Evolutionary conservation across 2,888 invertebrate species (phyloP).

Genomic region (Parnassius smintheus): DNA sequence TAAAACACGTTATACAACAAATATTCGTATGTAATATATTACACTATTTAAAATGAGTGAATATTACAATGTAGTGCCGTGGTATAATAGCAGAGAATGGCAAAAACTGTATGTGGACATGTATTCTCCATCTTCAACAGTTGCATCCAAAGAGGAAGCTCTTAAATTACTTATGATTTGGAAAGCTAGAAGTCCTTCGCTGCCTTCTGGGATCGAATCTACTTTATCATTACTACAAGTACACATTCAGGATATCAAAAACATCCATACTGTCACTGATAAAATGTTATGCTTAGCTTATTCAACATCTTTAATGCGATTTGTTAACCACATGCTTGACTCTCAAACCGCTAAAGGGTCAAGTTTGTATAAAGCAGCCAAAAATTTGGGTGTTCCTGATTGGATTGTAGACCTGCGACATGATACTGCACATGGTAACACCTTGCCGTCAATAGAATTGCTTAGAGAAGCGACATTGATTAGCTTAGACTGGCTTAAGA

Average conservation of each 20-base stretch:
- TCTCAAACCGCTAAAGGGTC: slow-evolving; percentile 75
- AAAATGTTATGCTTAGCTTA: slow-evolving; percentile 81
- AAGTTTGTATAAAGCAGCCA: slow-evolving; percentile 81
- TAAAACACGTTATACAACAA: neutral
- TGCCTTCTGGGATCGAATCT: slow-evolving; percentile 83
- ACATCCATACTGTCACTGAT: slow-evolving; percentile 46
- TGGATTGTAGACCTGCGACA: slow-evolving; percentile 91
- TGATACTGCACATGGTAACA: slow-evolving; percentile 87
- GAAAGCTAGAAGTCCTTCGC: slow-evolving; percentile 79
- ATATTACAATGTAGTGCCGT: slow-evolving; percentile 63
- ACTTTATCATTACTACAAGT: slow-evolving; percentile 81
- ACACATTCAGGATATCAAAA: slow-evolving; percentile 55
- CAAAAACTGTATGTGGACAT: slow-evolving; percentile 68
- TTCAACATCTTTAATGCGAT: slow-evolving; percentile 84
- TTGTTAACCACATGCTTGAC: slow-evolving; percentile 83
- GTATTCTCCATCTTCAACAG: slow-evolving; percentile 51
- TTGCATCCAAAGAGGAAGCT: slow-evolving; percentile 57
- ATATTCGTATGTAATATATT: slow-evolving; percentile 9
- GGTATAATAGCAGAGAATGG: slow-evolving; percentile 78
- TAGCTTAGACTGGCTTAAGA: slow-evolving; percentile 85
- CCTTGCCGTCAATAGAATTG: slow-evolving; percentile 83
- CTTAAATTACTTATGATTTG: slow-evolving; percentile 75
- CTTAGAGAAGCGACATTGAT: slow-evolving; percentile 83
- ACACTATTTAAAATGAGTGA: slow-evolving; percentile 47
- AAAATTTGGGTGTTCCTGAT: slow-evolving; percentile 85